These are phyloP conservation scores for Ricordea florida DNA, from an alignment of 92 coral and sea anemone species.

Conservation along the genomic window DNA sequence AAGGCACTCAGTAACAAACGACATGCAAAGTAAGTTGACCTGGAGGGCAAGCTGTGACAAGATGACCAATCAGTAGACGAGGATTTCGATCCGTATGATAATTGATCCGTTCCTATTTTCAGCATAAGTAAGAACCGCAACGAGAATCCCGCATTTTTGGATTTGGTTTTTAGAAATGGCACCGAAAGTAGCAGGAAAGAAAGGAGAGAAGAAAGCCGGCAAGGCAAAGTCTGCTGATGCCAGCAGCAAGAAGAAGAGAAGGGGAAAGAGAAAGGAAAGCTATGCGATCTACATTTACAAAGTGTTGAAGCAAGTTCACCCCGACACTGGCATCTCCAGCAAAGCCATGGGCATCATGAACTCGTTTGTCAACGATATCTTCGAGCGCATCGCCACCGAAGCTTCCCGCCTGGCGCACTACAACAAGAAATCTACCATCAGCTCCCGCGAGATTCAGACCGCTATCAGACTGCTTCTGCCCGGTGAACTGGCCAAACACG, in stretches of 20 bases:
- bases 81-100: constrained; percentile 21
- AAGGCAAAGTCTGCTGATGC: constrained; percentile 30
- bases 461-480: constrained; percentile 79
- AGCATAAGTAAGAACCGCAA: not conserved
- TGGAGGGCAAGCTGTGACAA: not conserved
- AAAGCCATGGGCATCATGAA: not conserved
- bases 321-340: not conserved
- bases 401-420: constrained; percentile 89
- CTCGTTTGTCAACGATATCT: not conserved
- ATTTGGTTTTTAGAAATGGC: constrained; percentile 10
- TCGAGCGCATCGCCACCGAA: constrained; percentile 73
- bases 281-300: constrained; percentile 28
- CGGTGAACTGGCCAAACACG: constrained; percentile 99
- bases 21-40: not conserved
- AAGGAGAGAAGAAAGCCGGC: constrained; percentile 29
- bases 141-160: not conserved
- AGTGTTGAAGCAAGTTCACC: constrained; percentile 40
- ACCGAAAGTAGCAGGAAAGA: constrained; percentile 15
- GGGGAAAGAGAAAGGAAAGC: too few species aligned
- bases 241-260: constrained; percentile 20
- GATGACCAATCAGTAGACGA: constrained; percentile 1
- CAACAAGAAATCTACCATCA: constrained; percentile 89
- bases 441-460: constrained; percentile 92
- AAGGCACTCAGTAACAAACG: not conserved
- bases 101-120: not conserved